Percentiles rank a stretch among this genome's conserved stretches.
Conservation (phyloP, 2,888 invertebrate species). For the Arrhopalites spinosus region DNA sequence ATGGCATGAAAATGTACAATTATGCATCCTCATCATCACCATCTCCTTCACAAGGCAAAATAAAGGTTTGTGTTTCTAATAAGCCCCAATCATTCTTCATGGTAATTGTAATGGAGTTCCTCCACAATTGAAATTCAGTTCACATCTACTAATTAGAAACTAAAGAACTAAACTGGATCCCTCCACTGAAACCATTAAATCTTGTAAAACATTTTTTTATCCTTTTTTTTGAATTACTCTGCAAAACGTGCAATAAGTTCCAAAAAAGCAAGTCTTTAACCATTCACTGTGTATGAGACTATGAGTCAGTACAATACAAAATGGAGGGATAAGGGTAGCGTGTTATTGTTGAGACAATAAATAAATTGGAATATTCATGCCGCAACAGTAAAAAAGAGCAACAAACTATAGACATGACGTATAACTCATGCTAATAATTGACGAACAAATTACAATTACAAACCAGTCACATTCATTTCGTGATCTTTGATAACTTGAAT, state of each 20-base stretch:
- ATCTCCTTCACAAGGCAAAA: neutral
- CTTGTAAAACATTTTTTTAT: neutral
- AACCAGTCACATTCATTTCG: slow-evolving; percentile 24
- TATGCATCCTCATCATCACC: neutral
- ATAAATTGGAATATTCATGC: slow-evolving; percentile 2
- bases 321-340: neutral
- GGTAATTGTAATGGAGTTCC: slow-evolving; percentile 6
- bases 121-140: slow-evolving; percentile 23
- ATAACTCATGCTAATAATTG: slow-evolving; percentile 30
- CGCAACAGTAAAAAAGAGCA: too few relatives aligned
- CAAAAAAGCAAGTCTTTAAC: too few relatives aligned
- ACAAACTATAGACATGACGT: slow-evolving; percentile 3
- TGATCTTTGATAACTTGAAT: slow-evolving; percentile 13
- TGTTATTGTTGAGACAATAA: neutral
- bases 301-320: too few relatives aligned
- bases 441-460: slow-evolving; percentile 34
- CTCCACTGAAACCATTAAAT: slow-evolving; percentile 19
- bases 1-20: neutral
- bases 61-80: slow-evolving; percentile 1
- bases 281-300: too few relatives aligned
- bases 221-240: neutral
- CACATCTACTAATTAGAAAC: slow-evolving; percentile 34
- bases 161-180: slow-evolving; percentile 34
- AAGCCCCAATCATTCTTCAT: slow-evolving; percentile 10
- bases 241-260: slow-evolving; percentile 7